Evolutionary conservation across 1,140 invertebrate species (phyloP).

Genomic region (Papilio machaon): DNA sequence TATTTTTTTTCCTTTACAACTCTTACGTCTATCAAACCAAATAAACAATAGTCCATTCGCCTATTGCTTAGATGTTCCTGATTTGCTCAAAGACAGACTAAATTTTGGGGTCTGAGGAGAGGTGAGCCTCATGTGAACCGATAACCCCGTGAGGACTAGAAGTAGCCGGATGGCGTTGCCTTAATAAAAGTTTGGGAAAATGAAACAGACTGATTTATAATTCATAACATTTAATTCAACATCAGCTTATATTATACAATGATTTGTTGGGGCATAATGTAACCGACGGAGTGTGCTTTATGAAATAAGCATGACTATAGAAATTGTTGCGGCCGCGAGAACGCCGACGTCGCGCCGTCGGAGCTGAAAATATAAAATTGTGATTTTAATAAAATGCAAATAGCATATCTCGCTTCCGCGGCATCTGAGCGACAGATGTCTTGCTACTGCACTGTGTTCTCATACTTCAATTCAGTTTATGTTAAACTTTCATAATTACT

Average conservation of each 20-base stretch:
- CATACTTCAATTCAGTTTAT: background rate
- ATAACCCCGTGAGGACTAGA: too few relatives aligned
- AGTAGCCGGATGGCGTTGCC: too few relatives aligned
- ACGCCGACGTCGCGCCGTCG: background rate
- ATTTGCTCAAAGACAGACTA: too few relatives aligned
- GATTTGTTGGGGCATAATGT: conserved; percentile 3
- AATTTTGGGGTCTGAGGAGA: too few relatives aligned
- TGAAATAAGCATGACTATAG: conserved; percentile 29
- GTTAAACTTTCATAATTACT: background rate
- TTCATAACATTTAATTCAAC: background rate
- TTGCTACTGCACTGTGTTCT: background rate
- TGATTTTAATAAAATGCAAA: conserved; percentile 65
- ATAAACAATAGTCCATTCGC: too few relatives aligned
- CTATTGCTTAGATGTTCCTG: too few relatives aligned
- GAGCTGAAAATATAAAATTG: conserved; percentile 47
- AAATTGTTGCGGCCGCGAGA: conserved; percentile 9
- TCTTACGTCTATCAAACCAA: too few relatives aligned
- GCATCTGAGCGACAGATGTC: conserved; percentile 42
- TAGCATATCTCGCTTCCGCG: conserved; percentile 42
- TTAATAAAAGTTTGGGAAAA: too few relatives aligned
- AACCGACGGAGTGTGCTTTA: background rate
- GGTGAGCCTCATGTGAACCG: too few relatives aligned
- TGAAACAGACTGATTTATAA: too few relatives aligned
- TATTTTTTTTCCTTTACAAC: too few relatives aligned
- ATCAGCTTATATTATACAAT: background rate